Conservation (phyloP, 1,140 invertebrate genomes). For the Diprion similis region DNA sequence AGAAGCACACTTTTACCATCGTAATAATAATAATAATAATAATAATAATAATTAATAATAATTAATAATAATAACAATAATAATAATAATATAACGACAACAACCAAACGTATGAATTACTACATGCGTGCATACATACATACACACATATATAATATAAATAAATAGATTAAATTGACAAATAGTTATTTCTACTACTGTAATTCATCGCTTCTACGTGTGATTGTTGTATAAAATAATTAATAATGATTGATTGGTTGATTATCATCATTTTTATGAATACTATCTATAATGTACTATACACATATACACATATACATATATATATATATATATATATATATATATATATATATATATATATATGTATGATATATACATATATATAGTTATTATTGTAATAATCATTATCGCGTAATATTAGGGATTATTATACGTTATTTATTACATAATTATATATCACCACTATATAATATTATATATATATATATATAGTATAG, state of each 20-base stretch:
- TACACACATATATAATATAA: conserved; percentile 20
- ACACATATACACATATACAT: background rate
- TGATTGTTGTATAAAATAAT: conserved; percentile 60
- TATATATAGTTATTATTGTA: conserved; percentile 20
- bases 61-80: conserved; percentile 45
- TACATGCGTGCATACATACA: conserved; percentile 33
- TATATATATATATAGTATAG: background rate
- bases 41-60: conserved; percentile 45
- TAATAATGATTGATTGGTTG: conserved; percentile 52
- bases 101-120: conserved; percentile 43
- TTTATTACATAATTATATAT: conserved; percentile 5
- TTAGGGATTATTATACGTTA: conserved; percentile 13
- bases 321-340: too few species aligned
- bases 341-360: too few species aligned
- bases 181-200: conserved; percentile 62
- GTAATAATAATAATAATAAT: conserved; percentile 45
- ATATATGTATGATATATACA: too few species aligned
- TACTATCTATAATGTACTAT: conserved; percentile 29
- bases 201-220: conserved; percentile 62
- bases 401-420: conserved; percentile 25
- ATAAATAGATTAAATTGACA: conserved; percentile 41
- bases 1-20: conserved; percentile 44
- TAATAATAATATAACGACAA: conserved; percentile 38
- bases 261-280: conserved; percentile 33
- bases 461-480: conserved; percentile 6